A percentile compares a stretch with the other conserved stretches of the same genome.
phyloP scores from a whole-genome alignment of 2,113 vertebrate species.

The Hippocampus abdominalis region DNA sequence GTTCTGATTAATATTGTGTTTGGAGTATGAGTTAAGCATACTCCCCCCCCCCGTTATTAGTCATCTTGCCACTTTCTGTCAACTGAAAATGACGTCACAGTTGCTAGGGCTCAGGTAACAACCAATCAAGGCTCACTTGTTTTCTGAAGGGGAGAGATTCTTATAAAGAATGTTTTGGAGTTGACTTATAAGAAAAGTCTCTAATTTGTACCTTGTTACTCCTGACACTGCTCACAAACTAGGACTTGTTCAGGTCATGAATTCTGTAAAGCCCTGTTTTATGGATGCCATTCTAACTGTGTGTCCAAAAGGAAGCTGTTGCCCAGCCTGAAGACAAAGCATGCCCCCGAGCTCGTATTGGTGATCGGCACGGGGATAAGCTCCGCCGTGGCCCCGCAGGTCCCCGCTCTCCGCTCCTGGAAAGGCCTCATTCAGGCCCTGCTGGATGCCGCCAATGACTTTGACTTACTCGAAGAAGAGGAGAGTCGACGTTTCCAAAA shows the following conservation, averaged over 20 bases:
- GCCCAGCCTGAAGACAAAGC: constrained; percentile 93
- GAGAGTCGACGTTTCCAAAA: constrained; percentile 90
- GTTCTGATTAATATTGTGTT: no score
- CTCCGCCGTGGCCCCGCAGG: constrained; percentile 89
- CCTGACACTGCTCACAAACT: background rate
- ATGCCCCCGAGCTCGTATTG: constrained; percentile 86
- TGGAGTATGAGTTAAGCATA: no score
- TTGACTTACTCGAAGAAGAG: constrained; percentile 91
- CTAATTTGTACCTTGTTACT: no score
- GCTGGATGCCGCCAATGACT: constrained; percentile 90
- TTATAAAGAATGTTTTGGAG: no score
- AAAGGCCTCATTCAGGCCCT: constrained; percentile 93
- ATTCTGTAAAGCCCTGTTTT: constrained; percentile 22
- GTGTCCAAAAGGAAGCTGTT: constrained; percentile 82
- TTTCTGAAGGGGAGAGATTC: no score
- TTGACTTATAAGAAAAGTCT: no score
- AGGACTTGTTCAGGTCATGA: background rate
- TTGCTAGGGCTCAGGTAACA: no score
- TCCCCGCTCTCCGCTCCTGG: constrained; percentile 92
- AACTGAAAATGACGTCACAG: no score
- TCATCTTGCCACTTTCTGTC: no score
- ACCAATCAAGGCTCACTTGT: no score
- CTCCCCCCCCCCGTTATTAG: no score
- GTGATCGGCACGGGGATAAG: constrained; percentile 95
- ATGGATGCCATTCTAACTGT: constrained; percentile 28